A percentile compares a stretch with the other conserved stretches of the same genome.
Evolutionary conservation across 1,140 invertebrate genomes (phyloP).

Genomic region (Sycobia sp.): DNA sequence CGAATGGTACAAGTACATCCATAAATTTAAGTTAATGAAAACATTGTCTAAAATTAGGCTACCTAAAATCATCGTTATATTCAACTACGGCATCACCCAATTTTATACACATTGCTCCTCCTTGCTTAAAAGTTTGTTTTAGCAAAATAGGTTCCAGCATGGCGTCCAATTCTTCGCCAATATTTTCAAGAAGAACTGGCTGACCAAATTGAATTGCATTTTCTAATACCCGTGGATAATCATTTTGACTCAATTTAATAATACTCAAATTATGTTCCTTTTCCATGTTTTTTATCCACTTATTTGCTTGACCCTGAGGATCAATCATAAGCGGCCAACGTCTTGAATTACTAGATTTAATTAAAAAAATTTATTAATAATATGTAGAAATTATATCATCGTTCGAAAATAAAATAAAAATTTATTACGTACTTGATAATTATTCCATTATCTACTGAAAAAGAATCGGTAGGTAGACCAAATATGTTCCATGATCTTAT

Average conservation of each 20-base stretch:
- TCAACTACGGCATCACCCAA: constrained; percentile 81
- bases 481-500: constrained; percentile 91
- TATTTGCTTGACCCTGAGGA: constrained; percentile 91
- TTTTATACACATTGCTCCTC: constrained; percentile 80
- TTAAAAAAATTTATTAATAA: constrained; percentile 9
- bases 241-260: constrained; percentile 78
- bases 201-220: constrained; percentile 93
- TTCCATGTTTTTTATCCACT: constrained; percentile 95
- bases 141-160: constrained; percentile 85
- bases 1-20: too few species aligned
- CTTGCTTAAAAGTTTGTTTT: constrained; percentile 90
- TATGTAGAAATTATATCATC: constrained; percentile 5
- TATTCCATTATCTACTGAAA: constrained; percentile 91
- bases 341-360: constrained; percentile 68
- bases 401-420: not conserved
- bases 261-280: constrained; percentile 83
- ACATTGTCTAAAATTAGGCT: constrained; percentile 32
- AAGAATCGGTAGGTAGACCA: constrained; percentile 85
- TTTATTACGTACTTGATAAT: constrained; percentile 68
- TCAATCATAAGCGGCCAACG: constrained; percentile 94
- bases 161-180: constrained; percentile 88
- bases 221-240: constrained; percentile 86
- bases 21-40: too few species aligned
- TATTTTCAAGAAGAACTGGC: constrained; percentile 84
- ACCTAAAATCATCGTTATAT: constrained; percentile 87